Evolutionary conservation across 2,797 vertebrate genomes (phyloP).

Genomic region (Anguilla megastoma): DNA sequence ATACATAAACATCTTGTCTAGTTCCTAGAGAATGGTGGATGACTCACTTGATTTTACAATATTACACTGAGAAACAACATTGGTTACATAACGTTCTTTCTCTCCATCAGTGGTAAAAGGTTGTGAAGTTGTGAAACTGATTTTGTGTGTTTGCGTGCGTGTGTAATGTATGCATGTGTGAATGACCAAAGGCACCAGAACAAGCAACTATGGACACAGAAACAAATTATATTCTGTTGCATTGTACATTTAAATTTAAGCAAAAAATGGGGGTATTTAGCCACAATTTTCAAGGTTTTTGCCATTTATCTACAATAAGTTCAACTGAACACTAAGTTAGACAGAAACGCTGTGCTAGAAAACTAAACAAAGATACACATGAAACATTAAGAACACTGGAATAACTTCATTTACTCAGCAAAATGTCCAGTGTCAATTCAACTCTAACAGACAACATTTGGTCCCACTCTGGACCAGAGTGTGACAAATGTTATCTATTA

Average conservation of each 20-base stretch:
- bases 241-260: neutral
- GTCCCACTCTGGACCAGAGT: too few species aligned
- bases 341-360: neutral
- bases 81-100: neutral
- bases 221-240: neutral
- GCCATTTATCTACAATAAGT: neutral
- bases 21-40: slow-evolving; percentile 9
- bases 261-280: neutral
- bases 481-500: too few species aligned
- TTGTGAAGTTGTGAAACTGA: neutral
- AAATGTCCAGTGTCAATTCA: too few species aligned
- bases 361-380: neutral
- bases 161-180: neutral
- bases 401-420: neutral
- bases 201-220: neutral
- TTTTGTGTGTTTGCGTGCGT: neutral
- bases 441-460: too few species aligned
- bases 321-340: neutral
- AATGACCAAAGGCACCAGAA: neutral
- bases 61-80: slow-evolving; percentile 2
- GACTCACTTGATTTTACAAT: slow-evolving; percentile 1
- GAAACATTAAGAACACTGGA: neutral
- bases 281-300: neutral
- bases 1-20: neutral
- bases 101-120: neutral